A percentile compares a stretch with the other conserved stretches of the same genome.
Evolutionary conservation across 2,113 vertebrate species (phyloP).

Genomic region (Catharus fuscescens): DNA sequence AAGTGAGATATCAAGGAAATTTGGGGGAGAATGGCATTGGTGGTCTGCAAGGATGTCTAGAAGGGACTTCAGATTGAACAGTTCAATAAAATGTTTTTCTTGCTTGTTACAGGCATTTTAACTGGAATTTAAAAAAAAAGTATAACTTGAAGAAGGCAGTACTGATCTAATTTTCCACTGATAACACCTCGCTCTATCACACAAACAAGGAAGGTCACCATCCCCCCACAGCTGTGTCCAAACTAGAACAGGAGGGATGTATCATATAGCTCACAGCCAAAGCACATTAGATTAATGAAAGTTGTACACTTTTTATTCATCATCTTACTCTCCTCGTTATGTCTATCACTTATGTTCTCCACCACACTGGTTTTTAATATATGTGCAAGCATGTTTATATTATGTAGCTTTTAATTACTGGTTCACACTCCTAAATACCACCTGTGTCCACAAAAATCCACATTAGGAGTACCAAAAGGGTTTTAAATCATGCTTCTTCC

Average conservation of each 20-base stretch:
- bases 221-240: neutral
- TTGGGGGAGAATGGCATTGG: neutral
- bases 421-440: neutral
- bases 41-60: neutral
- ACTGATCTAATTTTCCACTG: neutral
- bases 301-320: neutral
- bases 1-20: neutral
- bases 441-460: neutral
- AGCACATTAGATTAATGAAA: neutral
- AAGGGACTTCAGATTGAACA: neutral
- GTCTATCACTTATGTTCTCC: neutral
- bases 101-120: neutral
- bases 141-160: neutral
- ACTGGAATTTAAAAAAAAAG: neutral
- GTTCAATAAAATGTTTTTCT: neutral
- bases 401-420: neutral
- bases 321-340: neutral
- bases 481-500: neutral
- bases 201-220: neutral
- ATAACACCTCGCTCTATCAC: rapidly evolving
- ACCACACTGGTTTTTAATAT: neutral
- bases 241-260: neutral
- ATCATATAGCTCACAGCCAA: neutral
- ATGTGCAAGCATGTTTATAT: neutral
- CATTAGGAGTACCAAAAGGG: neutral